phyloP scores from a whole-genome alignment of 2,888 invertebrate species.

The Unio delphinus region DNA sequence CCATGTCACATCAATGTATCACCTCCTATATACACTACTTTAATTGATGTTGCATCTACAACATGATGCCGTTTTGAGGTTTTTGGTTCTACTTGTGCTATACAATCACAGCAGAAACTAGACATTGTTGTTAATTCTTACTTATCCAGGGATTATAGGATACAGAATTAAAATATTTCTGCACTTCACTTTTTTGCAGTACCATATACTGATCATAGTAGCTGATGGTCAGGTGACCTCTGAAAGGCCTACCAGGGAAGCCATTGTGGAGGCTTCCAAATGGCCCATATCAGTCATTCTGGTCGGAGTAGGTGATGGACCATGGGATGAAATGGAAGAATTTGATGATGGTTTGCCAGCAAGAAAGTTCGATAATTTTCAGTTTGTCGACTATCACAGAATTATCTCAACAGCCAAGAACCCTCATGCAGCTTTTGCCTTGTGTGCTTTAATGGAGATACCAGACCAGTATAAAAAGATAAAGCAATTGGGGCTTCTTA shows the following conservation, averaged over 20 bases:
- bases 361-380: conserved; percentile 75
- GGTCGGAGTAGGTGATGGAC: conserved; percentile 75
- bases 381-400: conserved; percentile 74
- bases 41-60: too few relatives aligned
- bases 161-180: too few relatives aligned
- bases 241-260: conserved; percentile 72
- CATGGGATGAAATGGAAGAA: conserved; percentile 74
- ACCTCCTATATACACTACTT: too few relatives aligned
- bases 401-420: conserved; percentile 60
- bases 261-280: conserved; percentile 73
- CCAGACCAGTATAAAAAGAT: conserved; percentile 72
- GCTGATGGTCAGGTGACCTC: conserved; percentile 75
- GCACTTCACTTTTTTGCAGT: conserved; percentile 59
- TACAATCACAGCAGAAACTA: too few relatives aligned
- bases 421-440: conserved; percentile 71
- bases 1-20: too few relatives aligned
- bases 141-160: too few relatives aligned
- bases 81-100: too few relatives aligned
- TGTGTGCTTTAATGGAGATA: conserved; percentile 74
- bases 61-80: too few relatives aligned
- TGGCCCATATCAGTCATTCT: conserved; percentile 74
- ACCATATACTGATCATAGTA: conserved; percentile 74
- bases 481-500: conserved; percentile 47
- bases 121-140: too few relatives aligned
- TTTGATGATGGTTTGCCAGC: conserved; percentile 74